Conservation (phyloP, 2,113 vertebrate species). For the Callionymus lyra region DNA sequence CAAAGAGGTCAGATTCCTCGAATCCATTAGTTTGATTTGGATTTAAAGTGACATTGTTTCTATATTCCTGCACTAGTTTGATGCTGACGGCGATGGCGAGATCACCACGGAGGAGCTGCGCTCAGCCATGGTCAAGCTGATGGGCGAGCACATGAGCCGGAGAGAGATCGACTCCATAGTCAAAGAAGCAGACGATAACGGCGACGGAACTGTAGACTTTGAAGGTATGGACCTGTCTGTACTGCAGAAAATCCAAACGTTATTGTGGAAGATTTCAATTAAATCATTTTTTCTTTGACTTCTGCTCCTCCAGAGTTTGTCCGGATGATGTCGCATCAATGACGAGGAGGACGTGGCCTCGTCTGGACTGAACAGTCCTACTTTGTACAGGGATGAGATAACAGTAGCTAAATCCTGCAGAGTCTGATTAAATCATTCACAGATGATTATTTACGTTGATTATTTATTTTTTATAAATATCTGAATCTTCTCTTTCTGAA, state of each 20-base stretch:
- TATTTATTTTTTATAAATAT: too few relatives aligned
- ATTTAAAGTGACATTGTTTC: neutral
- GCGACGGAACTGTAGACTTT: slow-evolving; percentile 80
- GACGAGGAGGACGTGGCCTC: slow-evolving; percentile 7
- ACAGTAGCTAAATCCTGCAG: too few relatives aligned
- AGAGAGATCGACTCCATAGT: slow-evolving; percentile 73
- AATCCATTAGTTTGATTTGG: neutral
- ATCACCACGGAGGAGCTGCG: slow-evolving; percentile 76
- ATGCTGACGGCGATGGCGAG: slow-evolving; percentile 74
- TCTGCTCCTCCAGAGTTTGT: slow-evolving; percentile 54
- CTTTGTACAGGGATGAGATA: too few relatives aligned
- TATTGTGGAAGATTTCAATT: neutral
- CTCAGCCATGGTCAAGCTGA: slow-evolving; percentile 71
- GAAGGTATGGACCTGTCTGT: slow-evolving; percentile 63
- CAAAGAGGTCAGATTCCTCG: slow-evolving; percentile 68
- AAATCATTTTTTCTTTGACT: slow-evolving; percentile 1
- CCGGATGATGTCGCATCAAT: slow-evolving; percentile 62
- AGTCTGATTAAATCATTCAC: too few relatives aligned
- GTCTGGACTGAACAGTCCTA: slow-evolving; percentile 5
- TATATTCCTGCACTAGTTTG: slow-evolving; percentile 61
- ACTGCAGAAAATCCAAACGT: neutral
- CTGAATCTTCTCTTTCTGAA: neutral
- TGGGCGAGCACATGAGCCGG: slow-evolving; percentile 71
- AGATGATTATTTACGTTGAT: too few relatives aligned
- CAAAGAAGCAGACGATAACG: slow-evolving; percentile 74